Percentiles rank a stretch among this genome's conserved stretches.
These are phyloP conservation scores for Nannospalax galili DNA, from an alignment of 2,113 vertebrate species.

Conservation along the genomic window DNA sequence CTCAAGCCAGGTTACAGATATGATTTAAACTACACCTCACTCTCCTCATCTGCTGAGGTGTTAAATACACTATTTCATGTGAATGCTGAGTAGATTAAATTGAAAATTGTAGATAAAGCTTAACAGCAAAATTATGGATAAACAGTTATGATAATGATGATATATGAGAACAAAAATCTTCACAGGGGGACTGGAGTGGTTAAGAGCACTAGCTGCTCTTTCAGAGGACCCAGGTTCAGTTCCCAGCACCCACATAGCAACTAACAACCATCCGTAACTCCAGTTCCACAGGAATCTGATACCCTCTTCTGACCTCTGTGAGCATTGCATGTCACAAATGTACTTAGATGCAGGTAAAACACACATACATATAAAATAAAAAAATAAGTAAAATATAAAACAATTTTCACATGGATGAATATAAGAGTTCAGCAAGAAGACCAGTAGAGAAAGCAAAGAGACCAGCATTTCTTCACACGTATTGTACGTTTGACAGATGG, in stretches of 20 bases:
- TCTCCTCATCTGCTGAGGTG: background rate
- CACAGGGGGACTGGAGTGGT: too few species aligned
- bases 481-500: background rate
- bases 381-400: too few species aligned
- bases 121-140: background rate
- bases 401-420: background rate
- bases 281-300: too few species aligned
- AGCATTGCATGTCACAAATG: too few species aligned
- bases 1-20: background rate
- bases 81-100: background rate
- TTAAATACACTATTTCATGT: background rate
- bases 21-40: background rate
- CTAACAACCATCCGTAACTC: too few species aligned
- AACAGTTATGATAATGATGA: background rate
- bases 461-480: background rate
- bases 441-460: background rate
- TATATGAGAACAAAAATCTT: too few species aligned
- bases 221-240: too few species aligned
- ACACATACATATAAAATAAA: too few species aligned
- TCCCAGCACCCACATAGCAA: too few species aligned
- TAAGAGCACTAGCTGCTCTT: too few species aligned
- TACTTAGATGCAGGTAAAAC: too few species aligned
- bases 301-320: too few species aligned
- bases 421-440: background rate
- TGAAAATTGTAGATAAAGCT: background rate